A percentile compares a stretch with the other conserved stretches of the same genome.
These are phyloP conservation scores for Panurus biarmicus DNA, from an alignment of 2,113 vertebrate species.

Conservation along the genomic window DNA sequence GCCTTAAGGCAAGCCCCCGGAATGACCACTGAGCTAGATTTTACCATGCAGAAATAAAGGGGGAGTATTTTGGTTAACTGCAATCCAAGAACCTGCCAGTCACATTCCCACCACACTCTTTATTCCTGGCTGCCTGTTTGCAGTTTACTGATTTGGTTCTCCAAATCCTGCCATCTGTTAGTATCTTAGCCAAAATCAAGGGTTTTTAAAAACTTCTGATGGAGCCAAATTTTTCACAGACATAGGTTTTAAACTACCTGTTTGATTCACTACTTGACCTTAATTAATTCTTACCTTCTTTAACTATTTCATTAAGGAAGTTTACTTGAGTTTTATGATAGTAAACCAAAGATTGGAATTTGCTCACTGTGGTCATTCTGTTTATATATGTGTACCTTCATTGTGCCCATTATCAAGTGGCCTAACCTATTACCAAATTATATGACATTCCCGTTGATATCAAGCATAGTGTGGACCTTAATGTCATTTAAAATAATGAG, in stretches of 20 bases:
- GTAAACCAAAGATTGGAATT: background rate
- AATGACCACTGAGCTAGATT: background rate
- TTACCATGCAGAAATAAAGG: background rate
- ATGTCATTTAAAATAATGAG: background rate
- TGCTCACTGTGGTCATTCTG: background rate
- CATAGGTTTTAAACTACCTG: background rate
- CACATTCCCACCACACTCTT: background rate
- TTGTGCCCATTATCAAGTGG: background rate
- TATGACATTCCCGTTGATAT: background rate
- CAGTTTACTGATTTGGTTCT: background rate
- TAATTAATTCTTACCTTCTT: background rate
- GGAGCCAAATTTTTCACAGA: background rate
- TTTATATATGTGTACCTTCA: background rate
- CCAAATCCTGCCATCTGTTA: background rate
- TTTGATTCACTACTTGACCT: background rate
- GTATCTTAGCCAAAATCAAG: background rate
- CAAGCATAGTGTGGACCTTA: background rate
- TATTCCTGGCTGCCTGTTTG: fast-evolving
- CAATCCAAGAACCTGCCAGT: background rate
- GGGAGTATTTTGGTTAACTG: background rate
- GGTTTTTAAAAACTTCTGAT: background rate
- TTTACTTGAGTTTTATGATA: background rate
- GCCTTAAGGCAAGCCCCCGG: background rate
- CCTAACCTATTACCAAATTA: background rate
- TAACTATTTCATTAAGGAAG: background rate